phyloP scores from a whole-genome alignment of 64 coral and sea anemone species.

The Trachythela sp. region DNA sequence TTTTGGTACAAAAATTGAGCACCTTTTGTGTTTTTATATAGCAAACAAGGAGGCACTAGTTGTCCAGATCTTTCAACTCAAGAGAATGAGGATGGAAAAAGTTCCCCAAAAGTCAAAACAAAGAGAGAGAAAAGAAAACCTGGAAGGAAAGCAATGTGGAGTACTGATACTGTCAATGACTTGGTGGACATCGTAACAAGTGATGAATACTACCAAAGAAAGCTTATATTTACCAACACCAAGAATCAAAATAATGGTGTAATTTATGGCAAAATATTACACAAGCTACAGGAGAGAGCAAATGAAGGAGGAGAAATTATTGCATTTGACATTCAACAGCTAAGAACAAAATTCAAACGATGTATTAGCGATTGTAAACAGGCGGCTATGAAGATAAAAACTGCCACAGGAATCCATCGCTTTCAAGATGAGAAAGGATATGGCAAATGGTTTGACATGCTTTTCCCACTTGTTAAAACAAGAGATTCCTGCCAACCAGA shows the following conservation, averaged over 20 bases:
- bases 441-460: slow-evolving; percentile 1
- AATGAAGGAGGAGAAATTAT: neutral
- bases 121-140: neutral
- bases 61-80: neutral
- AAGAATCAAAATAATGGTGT: neutral
- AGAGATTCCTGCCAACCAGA: neutral
- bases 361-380: slow-evolving; percentile 4
- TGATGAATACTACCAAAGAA: neutral
- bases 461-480: neutral
- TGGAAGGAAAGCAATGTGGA: neutral
- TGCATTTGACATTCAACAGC: neutral
- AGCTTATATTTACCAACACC: neutral
- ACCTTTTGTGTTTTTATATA: too few species aligned
- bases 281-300: neutral
- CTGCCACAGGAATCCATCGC: neutral
- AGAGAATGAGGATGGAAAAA: neutral
- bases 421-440: slow-evolving; percentile 11
- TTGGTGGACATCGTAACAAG: neutral
- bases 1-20: too few species aligned
- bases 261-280: neutral
- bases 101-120: neutral
- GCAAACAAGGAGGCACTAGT: too few species aligned
- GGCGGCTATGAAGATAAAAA: neutral
- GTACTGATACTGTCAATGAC: neutral
- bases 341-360: slow-evolving; percentile 11